Evolutionary conservation across 92 coral and sea anemone species (phyloP).

Genomic region (Actinostola sp.): DNA sequence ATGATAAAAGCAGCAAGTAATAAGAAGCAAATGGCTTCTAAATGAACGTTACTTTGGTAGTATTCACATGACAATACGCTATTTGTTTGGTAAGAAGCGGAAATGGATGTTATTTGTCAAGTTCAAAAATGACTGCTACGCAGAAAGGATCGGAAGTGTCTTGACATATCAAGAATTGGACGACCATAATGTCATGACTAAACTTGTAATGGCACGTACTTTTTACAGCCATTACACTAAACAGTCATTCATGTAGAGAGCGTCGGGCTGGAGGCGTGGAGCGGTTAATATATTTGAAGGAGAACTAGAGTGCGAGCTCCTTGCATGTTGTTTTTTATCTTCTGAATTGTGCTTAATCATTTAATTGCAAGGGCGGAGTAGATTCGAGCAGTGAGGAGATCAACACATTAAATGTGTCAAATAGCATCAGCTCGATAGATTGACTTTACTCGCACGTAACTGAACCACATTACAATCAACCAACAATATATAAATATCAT

Average conservation of each 20-base stretch:
- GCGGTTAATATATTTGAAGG: not conserved
- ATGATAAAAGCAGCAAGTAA: not conserved
- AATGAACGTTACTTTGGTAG: constrained; percentile 13
- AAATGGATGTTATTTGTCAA: constrained; percentile 31
- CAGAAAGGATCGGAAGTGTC: constrained; percentile 33
- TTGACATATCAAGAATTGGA: constrained; percentile 30
- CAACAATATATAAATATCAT: no score
- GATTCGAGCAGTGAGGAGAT: not conserved
- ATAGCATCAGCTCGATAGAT: not conserved
- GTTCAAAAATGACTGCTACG: constrained; percentile 20
- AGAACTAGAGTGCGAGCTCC: not conserved
- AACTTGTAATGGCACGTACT: not conserved
- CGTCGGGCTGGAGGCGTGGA: not conserved
- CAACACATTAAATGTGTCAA: not conserved
- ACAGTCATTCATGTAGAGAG: not conserved
- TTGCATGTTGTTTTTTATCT: constrained; percentile 3
- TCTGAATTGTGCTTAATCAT: constrained; percentile 6
- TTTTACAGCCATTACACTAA: not conserved
- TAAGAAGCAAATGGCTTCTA: constrained; percentile 8
- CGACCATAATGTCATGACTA: not conserved
- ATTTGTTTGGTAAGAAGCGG: constrained; percentile 10
- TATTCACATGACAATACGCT: constrained; percentile 11
- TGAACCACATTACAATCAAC: no score
- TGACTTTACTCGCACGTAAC: no score
- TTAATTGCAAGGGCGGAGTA: constrained; percentile 20